phyloP scores from a whole-genome alignment of 2,888 invertebrate species.

The Drosophila rubida region DNA sequence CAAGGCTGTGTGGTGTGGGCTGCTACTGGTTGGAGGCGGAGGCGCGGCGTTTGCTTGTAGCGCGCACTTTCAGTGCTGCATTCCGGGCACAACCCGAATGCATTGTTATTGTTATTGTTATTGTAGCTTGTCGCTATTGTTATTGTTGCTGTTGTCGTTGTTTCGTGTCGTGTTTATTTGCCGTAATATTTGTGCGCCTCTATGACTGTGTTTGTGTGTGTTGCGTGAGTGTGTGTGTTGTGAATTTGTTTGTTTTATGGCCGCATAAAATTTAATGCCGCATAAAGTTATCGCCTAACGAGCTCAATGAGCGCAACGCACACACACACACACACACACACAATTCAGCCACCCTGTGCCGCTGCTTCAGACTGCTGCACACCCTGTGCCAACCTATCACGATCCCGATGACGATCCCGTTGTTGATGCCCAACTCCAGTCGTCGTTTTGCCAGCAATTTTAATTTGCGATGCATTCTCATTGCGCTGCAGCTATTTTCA shows the following conservation, averaged over 20 bases:
- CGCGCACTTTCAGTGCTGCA: slow-evolving; percentile 27
- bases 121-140: slow-evolving; percentile 19
- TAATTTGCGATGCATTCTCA: slow-evolving; percentile 81
- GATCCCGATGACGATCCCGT: neutral
- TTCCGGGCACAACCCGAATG: slow-evolving; percentile 37
- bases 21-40: slow-evolving; percentile 23
- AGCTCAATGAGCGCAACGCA: slow-evolving; percentile 62
- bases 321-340: slow-evolving; percentile 2
- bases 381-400: slow-evolving; percentile 40
- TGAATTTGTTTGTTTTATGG: slow-evolving; percentile 79
- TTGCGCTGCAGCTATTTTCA: slow-evolving; percentile 78
- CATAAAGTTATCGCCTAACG: slow-evolving; percentile 80
- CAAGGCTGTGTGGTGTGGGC: slow-evolving; percentile 1
- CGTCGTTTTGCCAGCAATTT: slow-evolving; percentile 70
- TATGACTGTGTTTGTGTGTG: slow-evolving; percentile 41
- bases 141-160: slow-evolving; percentile 44
- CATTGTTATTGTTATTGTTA: slow-evolving; percentile 57
- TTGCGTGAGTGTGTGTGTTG: slow-evolving; percentile 43
- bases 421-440: neutral
- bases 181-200: slow-evolving; percentile 63
- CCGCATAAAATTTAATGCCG: slow-evolving; percentile 78
- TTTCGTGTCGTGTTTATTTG: slow-evolving; percentile 68
- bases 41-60: slow-evolving; percentile 9
- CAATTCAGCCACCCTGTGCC: slow-evolving; percentile 10
- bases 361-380: too few species aligned